phyloP scores from a whole-genome alignment of 2,797 vertebrate species.

The Rhinophrynus dorsalis region DNA sequence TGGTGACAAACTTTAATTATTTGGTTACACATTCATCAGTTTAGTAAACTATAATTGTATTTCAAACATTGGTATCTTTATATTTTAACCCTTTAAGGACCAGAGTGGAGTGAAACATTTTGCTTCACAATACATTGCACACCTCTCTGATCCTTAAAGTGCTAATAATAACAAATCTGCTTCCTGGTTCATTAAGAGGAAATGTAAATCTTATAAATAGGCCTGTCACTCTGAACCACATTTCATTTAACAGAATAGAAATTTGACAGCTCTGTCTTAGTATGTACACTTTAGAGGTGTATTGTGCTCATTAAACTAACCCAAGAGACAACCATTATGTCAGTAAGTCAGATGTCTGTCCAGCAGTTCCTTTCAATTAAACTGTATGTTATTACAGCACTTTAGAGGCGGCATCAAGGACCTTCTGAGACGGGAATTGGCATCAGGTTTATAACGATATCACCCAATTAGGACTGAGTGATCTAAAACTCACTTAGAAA shows the following conservation, averaged over 20 bases:
- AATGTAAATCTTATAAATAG: too few species aligned
- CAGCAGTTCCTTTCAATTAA: constrained; percentile 1
- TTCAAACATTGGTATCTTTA: too few species aligned
- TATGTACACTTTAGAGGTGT: neutral
- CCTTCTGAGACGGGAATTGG: neutral
- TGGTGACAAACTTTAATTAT: too few species aligned
- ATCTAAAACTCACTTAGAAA: constrained; percentile 30
- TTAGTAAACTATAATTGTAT: too few species aligned
- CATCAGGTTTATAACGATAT: neutral
- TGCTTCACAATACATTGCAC: too few species aligned
- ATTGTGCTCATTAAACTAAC: neutral
- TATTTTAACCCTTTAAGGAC: too few species aligned
- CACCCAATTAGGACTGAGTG: constrained; percentile 22
- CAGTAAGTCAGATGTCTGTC: neutral
- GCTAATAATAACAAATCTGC: too few species aligned
- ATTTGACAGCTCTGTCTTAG: neutral
- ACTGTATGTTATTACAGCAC: neutral
- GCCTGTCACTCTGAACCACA: neutral
- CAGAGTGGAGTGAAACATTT: too few species aligned
- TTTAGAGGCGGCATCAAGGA: neutral
- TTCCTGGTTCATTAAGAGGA: too few species aligned
- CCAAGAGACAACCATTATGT: neutral
- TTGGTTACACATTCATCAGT: too few species aligned
- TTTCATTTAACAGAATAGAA: constrained; percentile 1
- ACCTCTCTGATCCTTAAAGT: too few species aligned